phyloP scores from a whole-genome alignment of 35 echinoderm and acorn worm species.

The Eucidaris tribuloides region DNA sequence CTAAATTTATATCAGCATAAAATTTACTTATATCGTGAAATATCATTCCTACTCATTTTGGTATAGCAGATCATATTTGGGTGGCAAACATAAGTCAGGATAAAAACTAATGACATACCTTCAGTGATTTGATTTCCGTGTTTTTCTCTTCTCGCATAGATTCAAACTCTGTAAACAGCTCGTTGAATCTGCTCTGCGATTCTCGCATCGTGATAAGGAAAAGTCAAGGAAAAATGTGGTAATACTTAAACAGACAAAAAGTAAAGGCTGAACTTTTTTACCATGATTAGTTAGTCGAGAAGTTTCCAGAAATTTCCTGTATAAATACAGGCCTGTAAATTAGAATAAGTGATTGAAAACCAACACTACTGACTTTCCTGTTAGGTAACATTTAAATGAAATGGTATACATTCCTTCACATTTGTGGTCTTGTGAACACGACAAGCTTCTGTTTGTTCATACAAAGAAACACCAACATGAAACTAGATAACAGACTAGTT shows the following conservation, averaged over 20 bases:
- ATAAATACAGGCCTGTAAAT: not conserved
- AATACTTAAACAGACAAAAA: not conserved
- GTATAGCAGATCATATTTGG: too few relatives aligned
- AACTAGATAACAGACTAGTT: too few relatives aligned
- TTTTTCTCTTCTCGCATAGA: conserved; percentile 53
- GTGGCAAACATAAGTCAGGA: not conserved
- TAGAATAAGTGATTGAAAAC: not conserved
- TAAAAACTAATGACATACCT: conserved; percentile 30
- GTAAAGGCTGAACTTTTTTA: not conserved
- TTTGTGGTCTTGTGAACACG: too few relatives aligned
- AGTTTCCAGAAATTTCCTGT: not conserved
- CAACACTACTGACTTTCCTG: not conserved
- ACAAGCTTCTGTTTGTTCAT: too few relatives aligned
- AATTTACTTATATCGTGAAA: too few relatives aligned
- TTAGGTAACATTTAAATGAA: too few relatives aligned
- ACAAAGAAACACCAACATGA: too few relatives aligned
- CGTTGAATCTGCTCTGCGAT: conserved; percentile 26
- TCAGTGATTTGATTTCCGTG: conserved; percentile 48
- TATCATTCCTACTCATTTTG: too few relatives aligned
- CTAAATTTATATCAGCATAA: too few relatives aligned
- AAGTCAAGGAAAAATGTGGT: conserved; percentile 55
- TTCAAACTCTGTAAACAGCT: conserved; percentile 52
- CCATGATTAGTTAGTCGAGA: not conserved
- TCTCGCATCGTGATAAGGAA: conserved; percentile 21
- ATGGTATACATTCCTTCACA: too few relatives aligned